Percentiles rank a stretch among this genome's conserved stretches.
Evolutionary conservation across 2,888 invertebrate genomes (phyloP).

Genomic region (Odontothrips loti): DNA sequence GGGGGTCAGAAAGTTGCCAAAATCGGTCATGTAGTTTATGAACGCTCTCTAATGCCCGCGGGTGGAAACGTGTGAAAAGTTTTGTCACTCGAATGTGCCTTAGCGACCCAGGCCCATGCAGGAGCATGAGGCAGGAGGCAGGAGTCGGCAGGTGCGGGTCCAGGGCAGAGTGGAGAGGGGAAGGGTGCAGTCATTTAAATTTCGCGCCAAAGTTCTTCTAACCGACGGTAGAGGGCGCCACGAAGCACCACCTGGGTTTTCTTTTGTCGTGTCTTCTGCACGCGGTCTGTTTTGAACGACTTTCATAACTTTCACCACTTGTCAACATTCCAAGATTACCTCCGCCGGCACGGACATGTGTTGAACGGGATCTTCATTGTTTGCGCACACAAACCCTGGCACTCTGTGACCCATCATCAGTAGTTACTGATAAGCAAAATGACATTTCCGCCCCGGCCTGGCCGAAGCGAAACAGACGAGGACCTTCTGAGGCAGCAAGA

Average conservation of each 20-base stretch:
- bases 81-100: too few species aligned
- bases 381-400: too few species aligned
- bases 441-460: not conserved
- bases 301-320: not conserved
- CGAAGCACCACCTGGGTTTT: not conserved
- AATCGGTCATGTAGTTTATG: too few species aligned
- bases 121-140: too few species aligned
- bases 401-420: not conserved
- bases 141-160: too few species aligned
- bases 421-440: not conserved
- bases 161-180: too few species aligned
- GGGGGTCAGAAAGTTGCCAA: too few species aligned
- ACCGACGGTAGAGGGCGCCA: not conserved
- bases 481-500: not conserved
- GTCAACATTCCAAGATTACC: not conserved
- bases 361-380: not conserved
- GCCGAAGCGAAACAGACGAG: not conserved
- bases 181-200: too few species aligned
- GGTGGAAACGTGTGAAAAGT: too few species aligned
- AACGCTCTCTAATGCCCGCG: too few species aligned
- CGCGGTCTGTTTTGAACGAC: not conserved
- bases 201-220: too few species aligned
- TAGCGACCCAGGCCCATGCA: too few species aligned
- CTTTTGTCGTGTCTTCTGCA: not conserved
- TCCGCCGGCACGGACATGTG: not conserved